Percentiles rank a stretch among this genome's conserved stretches.
Evolutionary conservation across 2,797 vertebrate species (phyloP).

Genomic region (Peromyscus melanophrys): DNA sequence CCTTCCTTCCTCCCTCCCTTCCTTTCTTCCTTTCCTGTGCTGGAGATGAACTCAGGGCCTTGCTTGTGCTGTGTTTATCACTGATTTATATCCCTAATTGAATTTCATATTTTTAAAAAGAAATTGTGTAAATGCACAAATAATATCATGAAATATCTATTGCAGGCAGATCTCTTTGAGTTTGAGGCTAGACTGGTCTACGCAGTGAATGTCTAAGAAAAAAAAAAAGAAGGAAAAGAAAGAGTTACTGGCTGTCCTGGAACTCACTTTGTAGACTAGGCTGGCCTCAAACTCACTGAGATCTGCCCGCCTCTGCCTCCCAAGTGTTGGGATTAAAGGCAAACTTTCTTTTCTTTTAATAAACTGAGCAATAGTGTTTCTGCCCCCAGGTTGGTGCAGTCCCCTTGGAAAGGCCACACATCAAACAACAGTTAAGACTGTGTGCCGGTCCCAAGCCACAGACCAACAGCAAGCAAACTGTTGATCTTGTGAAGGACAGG

Average conservation of each 20-base stretch:
- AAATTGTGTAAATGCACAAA: conserved; percentile 42
- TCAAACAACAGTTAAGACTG: conserved; percentile 39
- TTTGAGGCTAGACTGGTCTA: neutral
- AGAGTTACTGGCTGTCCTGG: neutral
- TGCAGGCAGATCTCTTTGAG: neutral
- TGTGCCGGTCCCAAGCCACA: neutral
- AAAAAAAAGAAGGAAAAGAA: too few species aligned
- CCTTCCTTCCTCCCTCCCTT: accelerated
- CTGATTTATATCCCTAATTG: neutral
- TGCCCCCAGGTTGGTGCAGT: neutral
- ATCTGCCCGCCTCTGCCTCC: too few species aligned
- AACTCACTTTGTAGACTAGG: too few species aligned
- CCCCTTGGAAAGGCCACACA: neutral
- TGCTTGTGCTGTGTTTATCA: neutral
- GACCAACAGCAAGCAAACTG: neutral
- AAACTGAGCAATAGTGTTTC: conserved; percentile 45
- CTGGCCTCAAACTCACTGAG: too few species aligned
- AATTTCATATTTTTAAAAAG: conserved; percentile 7
- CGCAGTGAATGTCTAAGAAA: neutral
- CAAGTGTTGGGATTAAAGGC: too few species aligned
- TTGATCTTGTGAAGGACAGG: conserved; percentile 53
- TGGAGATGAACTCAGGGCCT: neutral
- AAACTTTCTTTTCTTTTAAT: neutral
- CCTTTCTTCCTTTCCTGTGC: neutral
- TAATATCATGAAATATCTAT: conserved; percentile 26